Percentiles rank a stretch among this genome's conserved stretches.
Conservation (phyloP, 2,113 vertebrate species). For the Corvus cornix region DNA sequence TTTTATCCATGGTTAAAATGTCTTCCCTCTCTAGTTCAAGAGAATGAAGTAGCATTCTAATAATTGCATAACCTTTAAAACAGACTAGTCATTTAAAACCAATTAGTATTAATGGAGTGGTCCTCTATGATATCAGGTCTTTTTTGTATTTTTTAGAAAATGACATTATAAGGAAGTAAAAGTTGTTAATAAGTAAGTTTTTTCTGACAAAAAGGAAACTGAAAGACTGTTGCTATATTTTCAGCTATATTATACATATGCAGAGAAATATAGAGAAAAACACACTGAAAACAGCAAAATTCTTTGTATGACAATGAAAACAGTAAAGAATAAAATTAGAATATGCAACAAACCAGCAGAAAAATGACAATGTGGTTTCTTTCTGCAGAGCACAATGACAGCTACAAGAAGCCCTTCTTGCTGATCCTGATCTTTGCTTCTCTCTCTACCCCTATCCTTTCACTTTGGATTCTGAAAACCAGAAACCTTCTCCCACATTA, state of each 20-base stretch:
- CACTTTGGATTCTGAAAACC: background rate
- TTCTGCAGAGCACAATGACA: background rate
- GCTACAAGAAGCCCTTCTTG: background rate
- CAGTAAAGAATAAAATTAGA: background rate
- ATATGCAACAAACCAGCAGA: background rate
- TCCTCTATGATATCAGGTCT: background rate
- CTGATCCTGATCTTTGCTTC: background rate
- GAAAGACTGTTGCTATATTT: background rate
- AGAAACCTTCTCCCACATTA: background rate
- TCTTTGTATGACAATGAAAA: background rate
- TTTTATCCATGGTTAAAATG: background rate
- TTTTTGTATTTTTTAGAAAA: background rate
- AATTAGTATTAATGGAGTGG: background rate
- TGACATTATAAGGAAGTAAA: background rate
- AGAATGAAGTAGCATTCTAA: background rate
- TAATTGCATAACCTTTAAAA: constrained; percentile 1
- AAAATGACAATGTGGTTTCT: background rate
- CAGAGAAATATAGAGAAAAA: background rate
- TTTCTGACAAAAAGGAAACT: background rate
- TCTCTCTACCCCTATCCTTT: background rate
- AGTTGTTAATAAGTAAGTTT: background rate
- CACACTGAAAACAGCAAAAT: background rate
- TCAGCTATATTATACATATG: background rate
- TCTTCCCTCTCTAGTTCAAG: background rate
- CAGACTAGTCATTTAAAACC: background rate